Conservation (phyloP, 2,888 invertebrate species). For the Andrena dorsata region DNA sequence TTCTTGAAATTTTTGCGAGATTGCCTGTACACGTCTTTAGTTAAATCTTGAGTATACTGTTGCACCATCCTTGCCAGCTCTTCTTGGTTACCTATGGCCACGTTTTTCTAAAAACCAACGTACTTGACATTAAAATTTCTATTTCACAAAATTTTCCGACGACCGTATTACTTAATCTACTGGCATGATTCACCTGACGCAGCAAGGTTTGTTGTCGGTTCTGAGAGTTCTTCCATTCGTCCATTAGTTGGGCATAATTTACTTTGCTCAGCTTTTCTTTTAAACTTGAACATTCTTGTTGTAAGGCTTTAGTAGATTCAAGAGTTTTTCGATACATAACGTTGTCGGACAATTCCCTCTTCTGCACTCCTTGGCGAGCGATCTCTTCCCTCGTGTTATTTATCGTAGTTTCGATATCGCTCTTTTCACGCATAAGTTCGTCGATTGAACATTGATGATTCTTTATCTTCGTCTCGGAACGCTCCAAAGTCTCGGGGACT, state of each 20-base stretch:
- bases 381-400: slow-evolving; percentile 76
- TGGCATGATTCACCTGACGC: slow-evolving; percentile 81
- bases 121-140: not conserved
- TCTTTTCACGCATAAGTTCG: slow-evolving; percentile 86
- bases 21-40: slow-evolving; percentile 88
- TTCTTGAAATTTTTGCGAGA: slow-evolving; percentile 90
- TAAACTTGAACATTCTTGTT: slow-evolving; percentile 78
- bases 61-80: slow-evolving; percentile 79
- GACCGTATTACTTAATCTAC: not conserved
- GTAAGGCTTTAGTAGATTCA: slow-evolving; percentile 77
- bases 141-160: not conserved
- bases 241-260: slow-evolving; percentile 86
- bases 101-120: slow-evolving; percentile 75
- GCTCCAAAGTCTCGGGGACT: slow-evolving; percentile 78
- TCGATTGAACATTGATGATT: slow-evolving; percentile 84
- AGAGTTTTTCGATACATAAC: slow-evolving; percentile 72
- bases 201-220: slow-evolving; percentile 86
- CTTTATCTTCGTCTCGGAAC: slow-evolving; percentile 82
- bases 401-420: slow-evolving; percentile 85
- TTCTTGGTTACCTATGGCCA: slow-evolving; percentile 79
- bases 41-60: slow-evolving; percentile 87
- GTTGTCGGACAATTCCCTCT: slow-evolving; percentile 79
- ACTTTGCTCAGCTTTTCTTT: slow-evolving; percentile 86
- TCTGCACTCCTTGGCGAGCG: slow-evolving; percentile 75
- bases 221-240: slow-evolving; percentile 87